These are phyloP conservation scores for Paramuricea clavata DNA, from an alignment of 92 coral and sea anemone genomes.

Conservation along the genomic window DNA sequence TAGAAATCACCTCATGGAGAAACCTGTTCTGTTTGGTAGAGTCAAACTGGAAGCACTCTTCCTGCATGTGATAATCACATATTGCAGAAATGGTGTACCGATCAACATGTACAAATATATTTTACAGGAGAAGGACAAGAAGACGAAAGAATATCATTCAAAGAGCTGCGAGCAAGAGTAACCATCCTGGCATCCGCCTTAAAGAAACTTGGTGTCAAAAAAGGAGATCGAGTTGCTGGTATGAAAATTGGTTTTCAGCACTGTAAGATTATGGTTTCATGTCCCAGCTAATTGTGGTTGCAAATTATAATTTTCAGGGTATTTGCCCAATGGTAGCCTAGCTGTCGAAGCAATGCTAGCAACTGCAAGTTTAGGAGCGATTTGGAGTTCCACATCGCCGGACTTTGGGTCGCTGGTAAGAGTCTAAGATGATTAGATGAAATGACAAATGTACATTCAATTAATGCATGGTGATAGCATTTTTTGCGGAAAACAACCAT, in stretches of 20 bases:
- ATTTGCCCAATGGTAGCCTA: conserved; percentile 93
- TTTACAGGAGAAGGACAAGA: conserved; percentile 87
- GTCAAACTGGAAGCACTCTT: no score
- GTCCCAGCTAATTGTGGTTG: not conserved
- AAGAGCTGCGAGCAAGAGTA: conserved; percentile 77
- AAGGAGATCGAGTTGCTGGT: conserved; percentile 97
- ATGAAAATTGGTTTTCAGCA: not conserved
- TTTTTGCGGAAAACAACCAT: not conserved
- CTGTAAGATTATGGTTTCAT: not conserved
- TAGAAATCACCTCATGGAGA: no score
- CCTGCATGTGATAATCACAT: no score
- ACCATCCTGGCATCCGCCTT: conserved; percentile 86
- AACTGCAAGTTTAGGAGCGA: conserved; percentile 94
- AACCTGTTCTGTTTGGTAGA: no score
- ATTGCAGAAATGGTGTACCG: not conserved
- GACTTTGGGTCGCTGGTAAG: conserved; percentile 93
- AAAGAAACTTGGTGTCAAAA: conserved; percentile 83
- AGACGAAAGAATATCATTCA: conserved; percentile 74
- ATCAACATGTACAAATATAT: not conserved
- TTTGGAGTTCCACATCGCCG: conserved; percentile 99
- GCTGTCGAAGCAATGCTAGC: conserved; percentile 98
- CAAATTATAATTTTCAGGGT: conserved; percentile 67
- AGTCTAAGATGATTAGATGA: not conserved
- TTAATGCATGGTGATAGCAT: no score
- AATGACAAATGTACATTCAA: not conserved